phyloP scores from a whole-genome alignment of 2,888 invertebrate species.

The Cephonodes hylas region DNA sequence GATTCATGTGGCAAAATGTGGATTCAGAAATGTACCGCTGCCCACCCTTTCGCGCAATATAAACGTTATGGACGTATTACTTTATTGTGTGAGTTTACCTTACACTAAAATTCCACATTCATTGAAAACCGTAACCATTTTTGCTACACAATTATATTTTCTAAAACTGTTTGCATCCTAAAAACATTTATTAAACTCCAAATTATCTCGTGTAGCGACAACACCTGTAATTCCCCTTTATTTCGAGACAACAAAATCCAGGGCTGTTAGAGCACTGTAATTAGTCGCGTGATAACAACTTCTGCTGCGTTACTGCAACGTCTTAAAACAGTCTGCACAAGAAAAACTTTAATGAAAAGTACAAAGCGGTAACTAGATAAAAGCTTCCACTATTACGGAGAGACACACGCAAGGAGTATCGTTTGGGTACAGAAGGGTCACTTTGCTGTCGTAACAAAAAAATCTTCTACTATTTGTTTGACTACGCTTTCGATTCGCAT shows the following conservation, averaged over 20 bases:
- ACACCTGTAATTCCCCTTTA: not conserved
- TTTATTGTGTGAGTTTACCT: no score
- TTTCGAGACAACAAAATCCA: not conserved
- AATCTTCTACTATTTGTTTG: not conserved
- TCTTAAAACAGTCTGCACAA: slow-evolving; percentile 9
- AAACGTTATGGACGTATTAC: no score
- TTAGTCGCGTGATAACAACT: slow-evolving; percentile 6
- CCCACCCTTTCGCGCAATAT: no score
- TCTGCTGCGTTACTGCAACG: not conserved
- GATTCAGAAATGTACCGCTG: no score
- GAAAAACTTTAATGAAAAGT: slow-evolving; percentile 24
- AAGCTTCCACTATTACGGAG: slow-evolving; percentile 16
- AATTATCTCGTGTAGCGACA: not conserved
- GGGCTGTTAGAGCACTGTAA: not conserved
- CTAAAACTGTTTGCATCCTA: not conserved
- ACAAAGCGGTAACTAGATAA: slow-evolving; percentile 19
- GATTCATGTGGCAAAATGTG: no score
- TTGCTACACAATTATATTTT: not conserved
- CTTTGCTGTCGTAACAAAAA: not conserved
- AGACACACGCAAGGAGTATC: not conserved
- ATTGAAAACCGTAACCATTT: not conserved
- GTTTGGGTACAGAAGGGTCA: not conserved
- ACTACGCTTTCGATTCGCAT: no score
- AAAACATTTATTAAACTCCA: not conserved
- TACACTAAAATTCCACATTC: no score